These are phyloP conservation scores for Cepaea hortensis DNA, from an alignment of 2,888 invertebrate species.

Conservation along the genomic window DNA sequence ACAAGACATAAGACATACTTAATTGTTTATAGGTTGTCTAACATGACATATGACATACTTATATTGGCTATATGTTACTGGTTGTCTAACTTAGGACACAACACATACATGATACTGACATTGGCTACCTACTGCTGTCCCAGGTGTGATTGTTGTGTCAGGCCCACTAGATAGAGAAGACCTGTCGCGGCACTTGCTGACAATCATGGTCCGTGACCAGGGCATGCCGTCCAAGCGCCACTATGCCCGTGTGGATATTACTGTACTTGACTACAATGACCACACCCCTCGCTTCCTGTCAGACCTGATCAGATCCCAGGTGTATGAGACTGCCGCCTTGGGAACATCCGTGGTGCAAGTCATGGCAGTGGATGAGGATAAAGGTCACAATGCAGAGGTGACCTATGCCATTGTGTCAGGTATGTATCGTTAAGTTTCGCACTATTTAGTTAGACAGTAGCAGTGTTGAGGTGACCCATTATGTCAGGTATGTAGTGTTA, in stretches of 20 bases:
- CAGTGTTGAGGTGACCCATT: too few relatives aligned
- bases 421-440: slow-evolving; percentile 62
- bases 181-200: slow-evolving; percentile 87
- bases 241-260: slow-evolving; percentile 86
- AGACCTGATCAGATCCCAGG: slow-evolving; percentile 82
- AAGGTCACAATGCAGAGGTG: slow-evolving; percentile 87
- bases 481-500: too few relatives aligned
- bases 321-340: slow-evolving; percentile 72
- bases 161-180: slow-evolving; percentile 88
- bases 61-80: too few relatives aligned
- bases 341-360: slow-evolving; percentile 82
- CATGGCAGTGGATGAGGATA: slow-evolving; percentile 89
- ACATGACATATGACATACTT: too few relatives aligned
- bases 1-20: too few relatives aligned
- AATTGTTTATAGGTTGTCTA: too few relatives aligned
- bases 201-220: slow-evolving; percentile 92
- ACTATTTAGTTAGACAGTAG: too few relatives aligned
- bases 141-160: slow-evolving; percentile 79
- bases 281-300: slow-evolving; percentile 92
- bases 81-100: too few relatives aligned
- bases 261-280: slow-evolving; percentile 92
- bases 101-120: not conserved
- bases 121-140: not conserved
- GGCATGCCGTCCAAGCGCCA: slow-evolving; percentile 91
- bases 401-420: slow-evolving; percentile 90